Base-by-base conservation (phyloP, 2,113 vertebrate species). In the Amia ocellicauda region DNA sequence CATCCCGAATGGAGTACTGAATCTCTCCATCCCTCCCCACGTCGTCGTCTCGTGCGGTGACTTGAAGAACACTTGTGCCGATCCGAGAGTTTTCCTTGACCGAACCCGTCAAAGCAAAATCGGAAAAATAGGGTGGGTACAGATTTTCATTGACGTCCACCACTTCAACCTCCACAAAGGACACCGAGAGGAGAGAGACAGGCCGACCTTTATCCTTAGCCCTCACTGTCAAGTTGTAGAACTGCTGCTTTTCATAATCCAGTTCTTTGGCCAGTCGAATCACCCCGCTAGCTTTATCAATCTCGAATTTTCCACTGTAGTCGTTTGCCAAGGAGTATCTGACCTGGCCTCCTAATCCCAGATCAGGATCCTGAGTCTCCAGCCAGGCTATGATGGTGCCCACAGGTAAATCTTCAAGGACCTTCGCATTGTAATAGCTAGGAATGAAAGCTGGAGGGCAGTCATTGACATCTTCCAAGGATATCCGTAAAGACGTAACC, bases 81-180 rank as follows among this genome's bases (percentile, higher is more conserved):
- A 94, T 83, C 1, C 91, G 91, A 1, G 92, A 90, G 36, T 95
- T 95, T 73, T 99, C 97, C 74, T 93, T 95, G 60, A 99, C 86
- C 61, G 90, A 89, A 79, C 92, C 94, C 66, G 84, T 83, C 19
- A 93, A 45, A 1, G 93, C 94, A 63, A 99, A 98, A 69, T 92
- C 89, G 1, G 87, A 82, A 84, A 99, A 99, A 73, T 95, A 94
- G 0, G 97, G 97, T 0, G 91, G 80, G 3, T 95, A 93, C 64
- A 97, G 93, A 72, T 99, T 99, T 85, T 99, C 97, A 0, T 99
- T 98, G 27, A 99, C 95, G 72, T 99, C 97, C 42, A 99, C 90
- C 27, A 99, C 95, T 78, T 99, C 96, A 13, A 99, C 87, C 72
- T 97, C 95, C 63, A 99, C 91, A 51, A 89, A 97, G 17, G 95